A percentile compares a stretch with the other conserved stretches of the same genome.
These are phyloP conservation scores for Brachypteracias leptosomus DNA, from an alignment of 2,113 vertebrate species.

Conservation along the genomic window DNA sequence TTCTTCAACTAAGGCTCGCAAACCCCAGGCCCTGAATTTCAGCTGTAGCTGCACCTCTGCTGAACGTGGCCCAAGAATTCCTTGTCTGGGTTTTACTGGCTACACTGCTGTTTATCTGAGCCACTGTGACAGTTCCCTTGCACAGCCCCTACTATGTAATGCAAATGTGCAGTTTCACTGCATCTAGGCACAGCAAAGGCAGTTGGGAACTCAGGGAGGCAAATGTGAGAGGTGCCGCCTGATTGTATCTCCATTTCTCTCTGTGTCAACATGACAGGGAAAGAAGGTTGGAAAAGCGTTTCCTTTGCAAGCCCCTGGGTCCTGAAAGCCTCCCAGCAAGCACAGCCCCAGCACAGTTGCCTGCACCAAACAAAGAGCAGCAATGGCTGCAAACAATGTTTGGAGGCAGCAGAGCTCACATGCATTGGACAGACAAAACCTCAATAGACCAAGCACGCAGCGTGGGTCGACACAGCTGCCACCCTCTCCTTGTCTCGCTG, in stretches of 20 bases:
- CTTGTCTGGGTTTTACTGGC: neutral
- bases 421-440: neutral
- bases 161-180: too few relatives aligned
- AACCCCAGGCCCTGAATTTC: neutral
- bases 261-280: neutral
- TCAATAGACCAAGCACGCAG: neutral
- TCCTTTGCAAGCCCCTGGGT: neutral
- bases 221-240: neutral
- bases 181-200: neutral
- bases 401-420: neutral
- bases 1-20: neutral
- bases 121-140: neutral
- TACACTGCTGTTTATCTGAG: neutral
- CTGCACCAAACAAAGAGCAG: neutral
- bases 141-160: neutral
- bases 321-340: neutral
- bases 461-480: neutral
- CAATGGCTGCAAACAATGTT: neutral
- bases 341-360: neutral
- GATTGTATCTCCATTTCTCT: neutral
- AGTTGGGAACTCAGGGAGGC: accelerated
- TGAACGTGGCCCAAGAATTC: neutral
- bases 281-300: neutral
- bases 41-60: neutral
- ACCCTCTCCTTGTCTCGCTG: neutral